phyloP scores from a whole-genome alignment of 2,888 invertebrate species.

The Eremobia ochroleuca region DNA sequence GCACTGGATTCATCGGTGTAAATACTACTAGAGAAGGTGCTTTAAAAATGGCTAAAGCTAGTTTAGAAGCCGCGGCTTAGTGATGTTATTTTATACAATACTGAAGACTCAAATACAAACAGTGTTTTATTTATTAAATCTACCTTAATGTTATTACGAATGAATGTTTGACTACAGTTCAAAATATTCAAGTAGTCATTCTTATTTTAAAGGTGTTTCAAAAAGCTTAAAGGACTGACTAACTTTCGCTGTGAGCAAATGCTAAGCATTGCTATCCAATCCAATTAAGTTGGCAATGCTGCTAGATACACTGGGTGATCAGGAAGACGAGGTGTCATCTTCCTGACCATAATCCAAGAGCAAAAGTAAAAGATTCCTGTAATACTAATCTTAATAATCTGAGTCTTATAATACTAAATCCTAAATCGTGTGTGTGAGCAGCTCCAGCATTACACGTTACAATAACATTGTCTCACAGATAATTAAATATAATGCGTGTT shows the following conservation, averaged over 20 bases:
- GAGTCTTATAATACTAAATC: background rate
- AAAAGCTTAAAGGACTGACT: background rate
- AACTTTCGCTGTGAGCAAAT: no score
- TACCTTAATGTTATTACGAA: background rate
- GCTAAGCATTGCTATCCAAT: background rate
- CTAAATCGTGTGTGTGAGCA: background rate
- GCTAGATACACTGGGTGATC: background rate
- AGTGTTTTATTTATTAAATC: background rate
- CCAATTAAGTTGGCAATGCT: background rate
- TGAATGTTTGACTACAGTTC: background rate
- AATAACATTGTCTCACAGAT: background rate
- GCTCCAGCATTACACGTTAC: background rate
- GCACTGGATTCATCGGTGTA: background rate
- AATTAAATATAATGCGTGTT: background rate
- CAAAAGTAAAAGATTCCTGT: background rate
- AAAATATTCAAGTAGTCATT: background rate
- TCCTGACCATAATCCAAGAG: background rate
- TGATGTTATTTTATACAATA: background rate
- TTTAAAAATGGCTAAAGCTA: slow-evolving; percentile 7
- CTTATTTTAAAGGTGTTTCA: background rate
- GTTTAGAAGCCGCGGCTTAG: background rate
- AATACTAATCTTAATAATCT: background rate
- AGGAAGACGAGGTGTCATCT: background rate
- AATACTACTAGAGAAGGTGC: slow-evolving; percentile 4
- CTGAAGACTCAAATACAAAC: background rate